These are phyloP conservation scores for Colostygia pectinataria DNA, from an alignment of 2,888 invertebrate species.

Conservation along the genomic window DNA sequence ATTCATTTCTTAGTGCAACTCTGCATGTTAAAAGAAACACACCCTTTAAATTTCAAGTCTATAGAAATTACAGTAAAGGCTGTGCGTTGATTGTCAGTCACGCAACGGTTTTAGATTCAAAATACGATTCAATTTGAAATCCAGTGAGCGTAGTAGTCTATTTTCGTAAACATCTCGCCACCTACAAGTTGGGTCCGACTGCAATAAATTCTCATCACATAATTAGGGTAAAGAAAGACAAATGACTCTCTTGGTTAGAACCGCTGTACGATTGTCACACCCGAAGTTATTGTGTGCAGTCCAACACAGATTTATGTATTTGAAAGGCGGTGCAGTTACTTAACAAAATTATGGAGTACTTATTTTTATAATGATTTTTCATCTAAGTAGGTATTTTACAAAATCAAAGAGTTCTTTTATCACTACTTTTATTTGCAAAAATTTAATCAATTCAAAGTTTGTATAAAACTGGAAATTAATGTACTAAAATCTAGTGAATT, in stretches of 20 bases:
- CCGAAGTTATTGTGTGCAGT: constrained; percentile 32
- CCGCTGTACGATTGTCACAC: constrained; percentile 38
- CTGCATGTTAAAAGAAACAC: no score
- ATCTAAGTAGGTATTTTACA: no score
- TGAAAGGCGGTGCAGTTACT: constrained; percentile 14
- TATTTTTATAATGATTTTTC: no score
- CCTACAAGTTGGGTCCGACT: constrained; percentile 49
- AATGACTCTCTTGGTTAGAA: constrained; percentile 56
- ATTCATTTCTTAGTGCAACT: no score
- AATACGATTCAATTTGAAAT: constrained; percentile 16
- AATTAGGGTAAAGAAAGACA: constrained; percentile 72
- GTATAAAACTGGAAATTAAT: no score
- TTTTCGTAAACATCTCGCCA: constrained; percentile 35
- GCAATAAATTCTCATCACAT: constrained; percentile 71
- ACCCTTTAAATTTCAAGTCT: no score
- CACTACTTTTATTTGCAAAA: neutral
- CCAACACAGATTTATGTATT: constrained; percentile 19
- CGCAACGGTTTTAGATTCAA: neutral
- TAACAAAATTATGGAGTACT: neutral
- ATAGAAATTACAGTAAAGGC: no score
- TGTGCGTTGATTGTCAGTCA: no score
- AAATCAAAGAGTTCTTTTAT: no score
- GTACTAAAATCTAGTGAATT: no score
- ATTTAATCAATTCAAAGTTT: no score
- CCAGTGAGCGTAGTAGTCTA: constrained; percentile 40